Evolutionary conservation across 2,113 vertebrate species (phyloP), one percentile per base, ranked within the genome.

Genomic region (Carettochelys insculpta): DNA sequence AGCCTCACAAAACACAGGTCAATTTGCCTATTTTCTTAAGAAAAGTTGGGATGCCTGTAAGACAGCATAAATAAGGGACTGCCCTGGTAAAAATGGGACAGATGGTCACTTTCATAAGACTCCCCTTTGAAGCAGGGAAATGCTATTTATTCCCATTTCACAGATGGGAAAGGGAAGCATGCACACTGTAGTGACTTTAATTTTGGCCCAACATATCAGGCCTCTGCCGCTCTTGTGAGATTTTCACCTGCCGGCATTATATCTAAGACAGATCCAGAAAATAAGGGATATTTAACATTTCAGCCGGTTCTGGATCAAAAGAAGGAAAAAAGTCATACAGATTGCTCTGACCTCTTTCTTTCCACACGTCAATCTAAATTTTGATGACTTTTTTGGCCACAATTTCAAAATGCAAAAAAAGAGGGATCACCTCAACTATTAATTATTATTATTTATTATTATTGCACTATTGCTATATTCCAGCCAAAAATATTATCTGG

Each of bases 71-170:
- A n/a, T n/a, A n/a, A n/a, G n/a, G n/a, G n/a, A n/a, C n/a, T n/a
- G n/a, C n/a, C n/a, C n/a, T n/a, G n/a, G n/a, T n/a, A n/a, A n/a
- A n/a, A n/a, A n/a, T n/a, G n/a, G n/a, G n/a, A n/a, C n/a, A n/a
- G n/a, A n/a, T n/a, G n/a, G n/a, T n/a, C n/a, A n/a, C n/a, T n/a
- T n/a, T n/a, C n/a, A n/a, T n/a, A n/a, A 58, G 56, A 29, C 29
- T 31, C 29, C 29, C 54, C 22, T 22, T 7, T 0, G 0, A 25
- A 20, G 48, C 8, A 80, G 10, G 22, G 17, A 76, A 89, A 34
- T 54, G 61, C 22, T 83, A 6, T 75, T 58, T 51, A 8, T 25
- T 89, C 38, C 17, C 1, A 1, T 45, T n/a, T 38, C 77, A 41
- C 29, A 68, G 53, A 17, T 3, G 29, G 12, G 27, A n/a, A 88